Evolutionary conservation across 2,797 vertebrate species (phyloP), one percentile per base, ranked within the genome.

Genomic region (Tamandua tetradactyla): DNA sequence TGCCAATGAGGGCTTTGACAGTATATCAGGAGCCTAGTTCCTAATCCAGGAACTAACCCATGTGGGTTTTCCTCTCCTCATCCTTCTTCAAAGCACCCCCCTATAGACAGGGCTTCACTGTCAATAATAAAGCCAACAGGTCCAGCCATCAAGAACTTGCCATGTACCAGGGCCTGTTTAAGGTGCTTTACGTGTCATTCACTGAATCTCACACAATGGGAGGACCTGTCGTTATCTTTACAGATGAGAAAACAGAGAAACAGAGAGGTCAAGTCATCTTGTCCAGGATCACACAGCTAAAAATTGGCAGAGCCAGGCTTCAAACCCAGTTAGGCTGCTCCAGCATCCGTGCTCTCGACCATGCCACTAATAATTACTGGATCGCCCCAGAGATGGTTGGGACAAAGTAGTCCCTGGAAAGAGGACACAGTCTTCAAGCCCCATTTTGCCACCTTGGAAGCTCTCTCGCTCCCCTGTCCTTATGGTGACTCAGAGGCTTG

Each of bases 401-500:
- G 18, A 2, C 25, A 3, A 3, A 83, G 80, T 79, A 11, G 10
- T 94, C 37, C 37, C 37, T 5, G 62, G 78, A 49, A 82, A 30
- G 85, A 57, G 79, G 69, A 47, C 7, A 0, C 4, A 15, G 13
- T 55, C 42, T 44, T 8, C 25, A 30, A 78, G 37, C 64, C 30
- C 23, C 5, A 7, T 11, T 9, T 37, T 8, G 10, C 20, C n/a
- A 25, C 55, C 23, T 75, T n/a, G 14, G 72, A 57, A 40, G 83
- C 9, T 10, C 85, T 37, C 75, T 25, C 9, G n/a, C 42, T 80
- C 20, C 89, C 78, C 49, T 47, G 2, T 32, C 37, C 13, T 11
- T 27, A n/a, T 6, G 47, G 49, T 95, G 95, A 97, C 44, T 59
- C 96, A 96, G 42, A 94, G 62, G 66, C 92, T 91, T 9, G 89